Conservation (phyloP, 2,797 vertebrate genomes). For the Orientallactaga sibirica region DNA sequence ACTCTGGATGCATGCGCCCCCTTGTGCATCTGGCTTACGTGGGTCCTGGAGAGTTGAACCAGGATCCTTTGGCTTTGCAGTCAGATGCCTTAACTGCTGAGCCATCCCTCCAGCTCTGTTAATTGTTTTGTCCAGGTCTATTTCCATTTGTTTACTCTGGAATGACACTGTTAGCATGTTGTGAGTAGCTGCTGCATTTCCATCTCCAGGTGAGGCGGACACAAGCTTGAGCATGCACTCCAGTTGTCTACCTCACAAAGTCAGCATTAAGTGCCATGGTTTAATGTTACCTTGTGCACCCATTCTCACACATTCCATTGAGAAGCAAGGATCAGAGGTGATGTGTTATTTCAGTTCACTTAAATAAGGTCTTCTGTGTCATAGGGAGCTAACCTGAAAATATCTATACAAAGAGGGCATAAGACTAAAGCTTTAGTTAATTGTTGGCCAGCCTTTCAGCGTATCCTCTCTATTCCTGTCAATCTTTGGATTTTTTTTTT, state of each 20-base stretch:
- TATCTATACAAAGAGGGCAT: background rate
- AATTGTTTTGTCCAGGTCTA: background rate
- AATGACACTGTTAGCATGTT: background rate
- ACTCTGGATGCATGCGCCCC: no score
- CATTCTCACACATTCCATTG: background rate
- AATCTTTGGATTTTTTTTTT: background rate
- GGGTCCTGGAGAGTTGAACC: no score
- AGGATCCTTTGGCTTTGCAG: no score
- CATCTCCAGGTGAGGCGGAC: background rate
- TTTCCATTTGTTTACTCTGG: conserved; percentile 31
- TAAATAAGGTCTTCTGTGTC: background rate
- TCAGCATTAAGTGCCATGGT: background rate
- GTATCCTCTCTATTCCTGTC: background rate
- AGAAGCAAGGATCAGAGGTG: background rate
- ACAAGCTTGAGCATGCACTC: background rate
- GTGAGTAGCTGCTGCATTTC: background rate
- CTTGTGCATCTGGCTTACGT: no score
- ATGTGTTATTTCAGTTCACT: background rate
- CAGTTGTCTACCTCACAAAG: background rate
- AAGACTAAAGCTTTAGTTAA: background rate
- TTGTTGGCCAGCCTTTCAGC: background rate
- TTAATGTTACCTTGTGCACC: background rate
- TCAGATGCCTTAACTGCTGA: no score
- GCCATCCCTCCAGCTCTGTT: no score
- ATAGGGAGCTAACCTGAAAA: background rate